phyloP scores from a whole-genome alignment of 2,888 invertebrate species.

The Desoria tigrina region DNA sequence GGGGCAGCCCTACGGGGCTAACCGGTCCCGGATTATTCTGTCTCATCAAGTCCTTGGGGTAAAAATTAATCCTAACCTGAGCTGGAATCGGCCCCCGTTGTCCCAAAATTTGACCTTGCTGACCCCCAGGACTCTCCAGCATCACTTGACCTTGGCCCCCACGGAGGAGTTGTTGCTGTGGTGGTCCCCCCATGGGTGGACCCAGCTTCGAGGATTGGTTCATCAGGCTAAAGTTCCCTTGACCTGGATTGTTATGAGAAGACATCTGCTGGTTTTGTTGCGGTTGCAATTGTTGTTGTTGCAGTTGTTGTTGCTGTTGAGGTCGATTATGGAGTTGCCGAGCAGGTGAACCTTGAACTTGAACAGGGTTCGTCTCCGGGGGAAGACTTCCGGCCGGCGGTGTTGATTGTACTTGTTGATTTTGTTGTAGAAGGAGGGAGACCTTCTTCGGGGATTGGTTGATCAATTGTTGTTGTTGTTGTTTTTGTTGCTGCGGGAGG shows the following conservation, averaged over 20 bases:
- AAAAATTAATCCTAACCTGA: constrained; percentile 13
- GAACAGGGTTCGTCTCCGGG: not conserved
- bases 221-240: not conserved
- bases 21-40: not conserved
- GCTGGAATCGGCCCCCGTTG: constrained; percentile 11
- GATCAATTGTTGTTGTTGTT: constrained; percentile 34
- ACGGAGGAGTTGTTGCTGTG: too few relatives aligned
- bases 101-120: not conserved
- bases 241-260: constrained; percentile 2
- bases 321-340: not conserved
- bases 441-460: constrained; percentile 31
- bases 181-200: too few relatives aligned
- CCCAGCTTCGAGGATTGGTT: too few relatives aligned
- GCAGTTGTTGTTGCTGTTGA: not conserved
- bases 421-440: not conserved
- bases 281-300: too few relatives aligned
- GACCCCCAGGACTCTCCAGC: not conserved
- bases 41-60: constrained; percentile 1
- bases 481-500: constrained; percentile 36
- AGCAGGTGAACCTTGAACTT: not conserved
- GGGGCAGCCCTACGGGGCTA: not conserved
- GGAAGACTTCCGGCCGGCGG: not conserved
- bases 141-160: too few relatives aligned
- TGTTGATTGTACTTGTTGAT: not conserved
- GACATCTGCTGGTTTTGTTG: not conserved